Evolutionary conservation across 2,113 vertebrate genomes (phyloP).

Genomic region (Brachyhypopomus gauderio): DNA sequence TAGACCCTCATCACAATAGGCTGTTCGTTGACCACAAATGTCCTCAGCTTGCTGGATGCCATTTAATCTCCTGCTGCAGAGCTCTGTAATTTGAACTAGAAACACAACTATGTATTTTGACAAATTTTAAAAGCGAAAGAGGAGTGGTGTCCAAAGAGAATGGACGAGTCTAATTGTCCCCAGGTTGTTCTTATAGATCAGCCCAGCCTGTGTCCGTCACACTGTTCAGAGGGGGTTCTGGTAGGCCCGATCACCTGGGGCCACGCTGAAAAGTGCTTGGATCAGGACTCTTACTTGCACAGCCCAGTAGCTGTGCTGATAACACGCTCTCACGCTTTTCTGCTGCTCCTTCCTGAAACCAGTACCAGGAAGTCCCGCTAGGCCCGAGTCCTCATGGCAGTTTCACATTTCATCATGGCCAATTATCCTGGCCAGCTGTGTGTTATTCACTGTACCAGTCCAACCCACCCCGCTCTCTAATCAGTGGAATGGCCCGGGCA

Average conservation of each 20-base stretch:
- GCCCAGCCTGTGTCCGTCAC: background rate
- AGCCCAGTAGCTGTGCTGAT: slow-evolving; percentile 38
- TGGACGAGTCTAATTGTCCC: background rate
- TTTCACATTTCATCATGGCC: slow-evolving; percentile 19
- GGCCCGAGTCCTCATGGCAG: background rate
- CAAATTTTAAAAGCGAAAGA: no score
- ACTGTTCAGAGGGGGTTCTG: slow-evolving; percentile 39
- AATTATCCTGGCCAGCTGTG: slow-evolving; percentile 11
- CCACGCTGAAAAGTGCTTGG: slow-evolving; percentile 50
- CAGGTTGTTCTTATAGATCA: background rate
- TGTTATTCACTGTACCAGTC: background rate
- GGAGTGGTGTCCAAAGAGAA: background rate
- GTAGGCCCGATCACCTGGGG: background rate
- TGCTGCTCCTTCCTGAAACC: slow-evolving; percentile 35
- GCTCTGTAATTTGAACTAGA: no score
- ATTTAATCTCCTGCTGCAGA: no score
- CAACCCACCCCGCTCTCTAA: background rate
- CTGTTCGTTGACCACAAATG: no score
- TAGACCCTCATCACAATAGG: no score
- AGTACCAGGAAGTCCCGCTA: slow-evolving; percentile 8
- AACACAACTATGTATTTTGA: no score
- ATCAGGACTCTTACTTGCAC: slow-evolving; percentile 45
- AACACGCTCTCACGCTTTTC: slow-evolving; percentile 53
- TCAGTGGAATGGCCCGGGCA: background rate
- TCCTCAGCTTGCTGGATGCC: no score